Evolutionary conservation across 2,888 invertebrate species (phyloP), one percentile per base, ranked within the genome.

Genomic region (Metacarcinus magister): DNA sequence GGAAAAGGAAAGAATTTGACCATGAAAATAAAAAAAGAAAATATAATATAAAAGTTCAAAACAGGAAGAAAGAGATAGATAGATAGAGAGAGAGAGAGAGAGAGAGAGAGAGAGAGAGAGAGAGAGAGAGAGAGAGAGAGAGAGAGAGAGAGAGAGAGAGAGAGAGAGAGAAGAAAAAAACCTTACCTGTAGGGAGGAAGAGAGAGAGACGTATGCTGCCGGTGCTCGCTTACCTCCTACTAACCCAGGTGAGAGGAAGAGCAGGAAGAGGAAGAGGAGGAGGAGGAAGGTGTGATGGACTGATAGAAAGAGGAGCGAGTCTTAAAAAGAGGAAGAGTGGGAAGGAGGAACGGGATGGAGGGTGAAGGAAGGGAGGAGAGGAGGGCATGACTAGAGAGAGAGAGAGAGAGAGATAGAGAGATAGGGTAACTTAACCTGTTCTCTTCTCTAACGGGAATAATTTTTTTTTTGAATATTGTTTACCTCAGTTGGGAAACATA

Each of bases 371-470:
- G 13, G 3, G 82, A 82, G 32, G 32, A 13, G 13, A 16, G 8
- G n/a, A 19, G 19, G 19, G n/a, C 4, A 13, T 0, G 5, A 7
- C 19, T 23, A 13, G 82, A 32, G 32, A 82, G 82, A 32, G 32
- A 82, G 32, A 46, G 46, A 92, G n/a, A 92, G 46, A 92, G n/a
- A 92, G 46, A 92, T 7, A 92, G n/a, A 48, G n/a, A 46, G n/a
- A 48, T n/a, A 92, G 46, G n/a, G 39, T 39, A 39, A 39, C 39
- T 39, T 39, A 2, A 39, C 39, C 39, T 39, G 39, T 39, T 39
- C 39, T 39, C 39, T 39, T 39, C 39, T 39, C 39, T 39, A 39
- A 39, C 39, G 39, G 39, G 39, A 39, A 39, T 39, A 39, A n/a
- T n/a, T n/a, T 39, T 39, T 39, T 39, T 39, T 39, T 39, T 39